These are phyloP conservation scores for Hypotaenidia okinawae DNA, from an alignment of 2,797 vertebrate genomes.

Conservation along the genomic window DNA sequence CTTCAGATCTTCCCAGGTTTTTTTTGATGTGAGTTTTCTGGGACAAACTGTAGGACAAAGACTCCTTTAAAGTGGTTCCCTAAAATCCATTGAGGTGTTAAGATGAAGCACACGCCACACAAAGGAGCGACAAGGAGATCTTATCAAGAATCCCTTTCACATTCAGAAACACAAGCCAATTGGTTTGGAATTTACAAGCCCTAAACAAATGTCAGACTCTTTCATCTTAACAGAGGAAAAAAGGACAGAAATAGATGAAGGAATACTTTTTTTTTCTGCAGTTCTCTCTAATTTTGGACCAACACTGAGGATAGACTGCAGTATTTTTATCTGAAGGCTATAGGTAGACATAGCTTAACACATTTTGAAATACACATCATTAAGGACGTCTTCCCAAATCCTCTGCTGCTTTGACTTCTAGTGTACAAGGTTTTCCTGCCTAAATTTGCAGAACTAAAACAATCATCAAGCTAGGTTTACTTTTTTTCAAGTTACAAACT, in stretches of 20 bases:
- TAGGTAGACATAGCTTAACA: not conserved
- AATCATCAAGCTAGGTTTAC: not conserved
- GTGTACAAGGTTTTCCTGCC: not conserved
- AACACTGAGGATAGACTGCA: not conserved
- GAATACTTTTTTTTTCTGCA: constrained; percentile 27
- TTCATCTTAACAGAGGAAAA: constrained; percentile 77
- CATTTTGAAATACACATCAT: not conserved
- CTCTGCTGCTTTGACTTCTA: not conserved
- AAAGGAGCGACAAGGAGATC: constrained; percentile 79
- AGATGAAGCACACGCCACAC: constrained; percentile 81
- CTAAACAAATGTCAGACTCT: constrained; percentile 83
- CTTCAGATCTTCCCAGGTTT: constrained; percentile 79
- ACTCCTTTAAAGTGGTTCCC: constrained; percentile 83
- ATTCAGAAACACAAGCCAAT: constrained; percentile 78
- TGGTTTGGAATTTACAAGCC: constrained; percentile 83
- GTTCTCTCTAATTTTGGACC: constrained; percentile 20
- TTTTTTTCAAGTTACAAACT: not conserved
- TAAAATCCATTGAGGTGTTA: constrained; percentile 85
- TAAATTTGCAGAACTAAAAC: not conserved
- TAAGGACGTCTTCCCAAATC: not conserved
- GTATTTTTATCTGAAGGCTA: not conserved
- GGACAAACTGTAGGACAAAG: constrained; percentile 84
- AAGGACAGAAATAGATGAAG: constrained; percentile 54
- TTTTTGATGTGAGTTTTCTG: constrained; percentile 85
- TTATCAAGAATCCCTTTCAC: constrained; percentile 80